phyloP scores from a whole-genome alignment of 2,113 vertebrate genomes.

The Morone chrysops region DNA sequence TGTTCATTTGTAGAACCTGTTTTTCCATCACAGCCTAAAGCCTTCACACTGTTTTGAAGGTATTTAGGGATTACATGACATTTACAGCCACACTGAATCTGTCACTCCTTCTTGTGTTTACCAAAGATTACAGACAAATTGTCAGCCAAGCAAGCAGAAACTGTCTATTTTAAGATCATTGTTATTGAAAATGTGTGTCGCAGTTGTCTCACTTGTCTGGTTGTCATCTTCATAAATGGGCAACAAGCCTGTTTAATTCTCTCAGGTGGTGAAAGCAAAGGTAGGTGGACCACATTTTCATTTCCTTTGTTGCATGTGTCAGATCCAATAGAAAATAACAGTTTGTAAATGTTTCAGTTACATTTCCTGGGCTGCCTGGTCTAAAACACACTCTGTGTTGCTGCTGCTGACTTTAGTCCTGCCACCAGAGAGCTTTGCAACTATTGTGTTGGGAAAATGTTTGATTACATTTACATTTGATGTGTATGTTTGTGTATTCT shows the following conservation, averaged over 20 bases:
- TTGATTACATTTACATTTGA: not conserved
- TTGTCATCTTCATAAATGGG: conserved; percentile 23
- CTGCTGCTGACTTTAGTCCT: conserved; percentile 1
- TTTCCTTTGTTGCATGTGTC: conserved; percentile 41
- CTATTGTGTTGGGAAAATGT: not conserved
- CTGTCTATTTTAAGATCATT: conserved; percentile 43
- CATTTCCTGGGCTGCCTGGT: conserved; percentile 3
- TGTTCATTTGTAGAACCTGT: not conserved
- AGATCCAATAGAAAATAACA: conserved; percentile 25
- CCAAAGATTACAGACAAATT: conserved; percentile 31
- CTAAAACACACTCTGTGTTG: not conserved
- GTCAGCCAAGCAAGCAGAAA: conserved; percentile 26
- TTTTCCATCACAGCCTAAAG: conserved; percentile 9
- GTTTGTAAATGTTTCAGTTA: conserved; percentile 49
- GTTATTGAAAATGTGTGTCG: conserved; percentile 26
- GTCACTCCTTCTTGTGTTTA: conserved; percentile 12
- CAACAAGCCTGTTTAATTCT: conserved; percentile 28
- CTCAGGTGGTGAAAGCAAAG: conserved; percentile 3
- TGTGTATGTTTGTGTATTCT: not conserved
- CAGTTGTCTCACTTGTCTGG: conserved; percentile 8
- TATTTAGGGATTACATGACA: conserved; percentile 19
- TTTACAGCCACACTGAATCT: conserved; percentile 22
- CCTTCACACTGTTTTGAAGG: not conserved
- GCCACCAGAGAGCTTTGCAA: conserved; percentile 7
- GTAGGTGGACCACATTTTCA: not conserved